phyloP scores from a whole-genome alignment of 2,113 vertebrate species.

The Epinephelus lanceolatus region DNA sequence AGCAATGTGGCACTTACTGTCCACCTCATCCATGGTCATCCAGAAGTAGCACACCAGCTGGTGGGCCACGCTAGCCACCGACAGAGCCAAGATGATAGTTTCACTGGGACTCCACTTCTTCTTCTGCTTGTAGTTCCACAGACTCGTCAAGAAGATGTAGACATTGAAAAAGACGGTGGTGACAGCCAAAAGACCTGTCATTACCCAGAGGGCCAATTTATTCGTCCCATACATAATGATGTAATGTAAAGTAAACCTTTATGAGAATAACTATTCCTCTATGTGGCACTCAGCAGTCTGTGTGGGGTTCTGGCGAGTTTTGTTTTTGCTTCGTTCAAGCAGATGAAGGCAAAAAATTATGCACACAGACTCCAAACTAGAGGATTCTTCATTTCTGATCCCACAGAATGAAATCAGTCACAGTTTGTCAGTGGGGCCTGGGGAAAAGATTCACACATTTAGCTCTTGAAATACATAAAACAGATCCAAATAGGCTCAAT shows the following conservation, averaged over 20 bases:
- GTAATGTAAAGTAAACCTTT: slow-evolving; percentile 6
- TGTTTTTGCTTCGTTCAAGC: slow-evolving; percentile 51
- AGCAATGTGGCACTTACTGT: slow-evolving; percentile 57
- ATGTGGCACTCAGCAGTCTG: slow-evolving; percentile 22
- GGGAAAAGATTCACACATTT: slow-evolving; percentile 53
- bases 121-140: slow-evolving; percentile 67
- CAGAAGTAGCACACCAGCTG: slow-evolving; percentile 80
- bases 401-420: slow-evolving; percentile 56
- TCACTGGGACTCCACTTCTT: slow-evolving; percentile 78
- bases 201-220: slow-evolving; percentile 71
- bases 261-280: slow-evolving; percentile 3
- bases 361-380: slow-evolving; percentile 45
- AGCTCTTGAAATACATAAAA: slow-evolving; percentile 47
- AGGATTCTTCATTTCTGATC: slow-evolving; percentile 40
- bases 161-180: slow-evolving; percentile 81
- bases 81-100: slow-evolving; percentile 78
- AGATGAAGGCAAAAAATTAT: slow-evolving; percentile 36
- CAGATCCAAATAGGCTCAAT: slow-evolving; percentile 22
- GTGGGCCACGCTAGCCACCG: slow-evolving; percentile 58
- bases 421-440: slow-evolving; percentile 38
- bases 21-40: slow-evolving; percentile 80
- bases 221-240: slow-evolving; percentile 54
- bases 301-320: slow-evolving; percentile 25
- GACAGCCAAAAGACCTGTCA: slow-evolving; percentile 71
- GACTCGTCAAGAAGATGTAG: slow-evolving; percentile 78